Evolutionary conservation across 2,113 vertebrate species (phyloP).

Genomic region (Etheostoma cragini): DNA sequence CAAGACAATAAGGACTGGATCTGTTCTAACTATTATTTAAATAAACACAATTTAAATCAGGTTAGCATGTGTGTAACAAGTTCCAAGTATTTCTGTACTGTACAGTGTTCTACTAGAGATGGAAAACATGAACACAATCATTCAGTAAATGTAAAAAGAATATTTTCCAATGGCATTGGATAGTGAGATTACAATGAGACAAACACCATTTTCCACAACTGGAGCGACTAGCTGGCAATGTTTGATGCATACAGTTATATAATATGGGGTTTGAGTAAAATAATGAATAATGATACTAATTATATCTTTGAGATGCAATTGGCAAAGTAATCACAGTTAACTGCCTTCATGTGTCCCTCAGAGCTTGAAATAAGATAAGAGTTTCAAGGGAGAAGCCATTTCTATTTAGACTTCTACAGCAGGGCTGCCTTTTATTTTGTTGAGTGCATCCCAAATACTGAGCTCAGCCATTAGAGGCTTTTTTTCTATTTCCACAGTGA

Average conservation of each 20-base stretch:
- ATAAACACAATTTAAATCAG: neutral
- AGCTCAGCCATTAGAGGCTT: slow-evolving; percentile 15
- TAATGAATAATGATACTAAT: slow-evolving; percentile 62
- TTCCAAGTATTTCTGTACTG: neutral
- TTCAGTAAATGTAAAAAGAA: neutral
- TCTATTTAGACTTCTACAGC: slow-evolving; percentile 66
- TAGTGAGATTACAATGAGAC: slow-evolving; percentile 30
- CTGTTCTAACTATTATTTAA: neutral
- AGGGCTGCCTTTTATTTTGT: slow-evolving; percentile 56
- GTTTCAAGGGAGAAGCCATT: slow-evolving; percentile 57
- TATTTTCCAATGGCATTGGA: slow-evolving; percentile 32
- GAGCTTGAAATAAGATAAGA: slow-evolving; percentile 66
- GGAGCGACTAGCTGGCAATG: slow-evolving; percentile 36
- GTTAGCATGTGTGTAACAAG: neutral
- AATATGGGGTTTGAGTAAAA: slow-evolving; percentile 51
- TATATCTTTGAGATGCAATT: slow-evolving; percentile 74
- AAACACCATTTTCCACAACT: slow-evolving; percentile 27
- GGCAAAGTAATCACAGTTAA: slow-evolving; percentile 55
- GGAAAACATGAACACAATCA: neutral
- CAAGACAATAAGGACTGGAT: neutral
- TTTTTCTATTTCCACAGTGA: neutral
- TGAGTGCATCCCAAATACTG: slow-evolving; percentile 40
- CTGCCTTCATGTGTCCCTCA: slow-evolving; percentile 51
- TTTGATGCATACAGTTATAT: slow-evolving; percentile 49
- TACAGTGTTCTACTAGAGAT: neutral